Conservation (phyloP, 2,113 vertebrate genomes). For the Colinus virginianus region DNA sequence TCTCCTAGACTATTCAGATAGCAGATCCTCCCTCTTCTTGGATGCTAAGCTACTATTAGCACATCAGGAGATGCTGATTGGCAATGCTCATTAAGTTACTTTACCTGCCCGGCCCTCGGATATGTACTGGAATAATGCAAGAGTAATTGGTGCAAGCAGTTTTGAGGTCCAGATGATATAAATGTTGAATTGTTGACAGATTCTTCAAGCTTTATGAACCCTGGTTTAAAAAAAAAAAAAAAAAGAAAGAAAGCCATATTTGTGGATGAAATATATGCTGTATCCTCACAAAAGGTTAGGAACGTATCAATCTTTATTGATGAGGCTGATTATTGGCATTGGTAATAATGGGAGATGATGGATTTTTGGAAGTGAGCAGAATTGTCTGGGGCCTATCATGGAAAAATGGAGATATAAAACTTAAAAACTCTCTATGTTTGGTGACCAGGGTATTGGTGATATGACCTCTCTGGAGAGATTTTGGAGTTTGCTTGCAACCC, state of each 20-base stretch:
- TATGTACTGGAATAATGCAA: neutral
- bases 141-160: neutral
- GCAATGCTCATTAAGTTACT: neutral
- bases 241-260: neutral
- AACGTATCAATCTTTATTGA: neutral
- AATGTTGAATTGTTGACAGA: neutral
- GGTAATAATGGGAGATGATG: neutral
- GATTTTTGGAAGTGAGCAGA: neutral
- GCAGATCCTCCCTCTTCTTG: neutral
- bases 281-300: neutral
- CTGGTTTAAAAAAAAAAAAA: neutral
- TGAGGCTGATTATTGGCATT: neutral
- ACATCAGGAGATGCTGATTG: neutral
- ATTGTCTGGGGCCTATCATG: neutral
- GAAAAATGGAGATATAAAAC: neutral
- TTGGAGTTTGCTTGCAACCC: neutral
- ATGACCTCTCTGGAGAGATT: neutral
- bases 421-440: neutral
- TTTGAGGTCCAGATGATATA: neutral
- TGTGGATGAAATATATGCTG: neutral
- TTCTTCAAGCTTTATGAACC: neutral
- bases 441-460: neutral
- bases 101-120: neutral
- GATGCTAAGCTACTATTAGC: neutral
- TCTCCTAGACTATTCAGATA: neutral